These are phyloP conservation scores for Sceloporus tristichus DNA, from an alignment of 2,113 vertebrate species.

Conservation along the genomic window DNA sequence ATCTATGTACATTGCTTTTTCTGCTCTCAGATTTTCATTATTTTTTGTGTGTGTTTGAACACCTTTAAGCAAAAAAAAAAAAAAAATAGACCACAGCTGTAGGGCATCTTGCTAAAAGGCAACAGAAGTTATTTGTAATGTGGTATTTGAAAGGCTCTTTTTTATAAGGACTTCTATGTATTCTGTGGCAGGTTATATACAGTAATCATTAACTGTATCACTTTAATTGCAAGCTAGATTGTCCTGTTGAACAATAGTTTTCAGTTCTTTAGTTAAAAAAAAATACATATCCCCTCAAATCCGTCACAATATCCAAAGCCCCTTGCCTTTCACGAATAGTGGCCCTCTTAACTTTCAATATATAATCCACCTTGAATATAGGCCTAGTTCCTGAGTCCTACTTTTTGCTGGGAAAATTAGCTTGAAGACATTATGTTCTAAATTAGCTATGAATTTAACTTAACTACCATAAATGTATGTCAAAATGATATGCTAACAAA, in stretches of 20 bases:
- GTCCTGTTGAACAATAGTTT: background rate
- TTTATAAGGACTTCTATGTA: too few relatives aligned
- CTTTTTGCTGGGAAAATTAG: slow-evolving; percentile 39
- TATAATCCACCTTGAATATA: background rate
- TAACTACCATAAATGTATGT: background rate
- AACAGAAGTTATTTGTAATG: background rate
- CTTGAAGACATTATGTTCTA: background rate
- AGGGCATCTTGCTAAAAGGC: background rate
- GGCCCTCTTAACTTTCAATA: background rate
- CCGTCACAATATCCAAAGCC: background rate
- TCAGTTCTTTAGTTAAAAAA: background rate
- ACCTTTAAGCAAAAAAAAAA: background rate
- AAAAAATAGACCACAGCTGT: background rate
- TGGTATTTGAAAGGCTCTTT: background rate
- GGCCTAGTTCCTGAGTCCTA: background rate
- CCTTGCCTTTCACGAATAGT: background rate
- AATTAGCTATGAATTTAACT: background rate
- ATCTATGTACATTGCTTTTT: background rate
- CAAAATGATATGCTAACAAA: too few relatives aligned
- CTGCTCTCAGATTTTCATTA: background rate
- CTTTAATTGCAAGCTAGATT: background rate
- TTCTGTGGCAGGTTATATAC: background rate
- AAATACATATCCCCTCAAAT: background rate
- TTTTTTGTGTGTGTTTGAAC: background rate
- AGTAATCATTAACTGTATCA: background rate